Base-by-base conservation (phyloP, 2,113 vertebrate genomes). In the Alosa alosa region DNA sequence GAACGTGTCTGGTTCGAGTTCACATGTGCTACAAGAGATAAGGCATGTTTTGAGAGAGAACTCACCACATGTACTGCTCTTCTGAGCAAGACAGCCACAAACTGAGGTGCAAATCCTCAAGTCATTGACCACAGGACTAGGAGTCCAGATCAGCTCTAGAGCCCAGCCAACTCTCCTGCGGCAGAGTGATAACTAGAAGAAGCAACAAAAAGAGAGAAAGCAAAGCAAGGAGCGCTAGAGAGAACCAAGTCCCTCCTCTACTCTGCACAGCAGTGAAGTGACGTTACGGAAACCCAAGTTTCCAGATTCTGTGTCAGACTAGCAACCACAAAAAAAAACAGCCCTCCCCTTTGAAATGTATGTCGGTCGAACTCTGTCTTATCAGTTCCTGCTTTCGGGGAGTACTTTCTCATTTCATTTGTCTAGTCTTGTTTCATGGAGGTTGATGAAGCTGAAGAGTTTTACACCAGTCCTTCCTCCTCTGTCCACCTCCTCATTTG, bases 231-330 rank as follows among this genome's bases (percentile, higher is more conserved):
- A 75, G 68, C 4, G 57, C 22, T 7, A 64, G 22, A n/a, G 20
- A 64, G 47, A 49, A 49, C 22, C 4, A 20, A 64, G 22, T 1
- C 31, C 72, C 2, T 78, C 25, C 72, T 82, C 39, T 46, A 81
- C 83, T 41, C 81, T 86, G 46, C 22, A 52, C 4, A 52, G 6
- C 22, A 85, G 68, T 50, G 11, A 10, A 75, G 4, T 88, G 88
- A 90, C 86, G 89, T 88, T 49, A 83, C 18, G 82, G 89, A 87
- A 90, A 90, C 47, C 46, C 50, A 89, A 87, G 81, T 89, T 91
- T 91, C 86, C 84, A 49, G 41, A 87, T 52, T 55, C 25, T 57
- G 25, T 75, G 20, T 83, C 49, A 60, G 20, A 50, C 82, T 81
- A 5, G 81, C 49, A 20, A 82, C 85, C 84, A 83, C 86, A 86